These are phyloP conservation scores for Macquaria ambigua DNA, from an alignment of 2,113 vertebrate genomes.

Conservation along the genomic window DNA sequence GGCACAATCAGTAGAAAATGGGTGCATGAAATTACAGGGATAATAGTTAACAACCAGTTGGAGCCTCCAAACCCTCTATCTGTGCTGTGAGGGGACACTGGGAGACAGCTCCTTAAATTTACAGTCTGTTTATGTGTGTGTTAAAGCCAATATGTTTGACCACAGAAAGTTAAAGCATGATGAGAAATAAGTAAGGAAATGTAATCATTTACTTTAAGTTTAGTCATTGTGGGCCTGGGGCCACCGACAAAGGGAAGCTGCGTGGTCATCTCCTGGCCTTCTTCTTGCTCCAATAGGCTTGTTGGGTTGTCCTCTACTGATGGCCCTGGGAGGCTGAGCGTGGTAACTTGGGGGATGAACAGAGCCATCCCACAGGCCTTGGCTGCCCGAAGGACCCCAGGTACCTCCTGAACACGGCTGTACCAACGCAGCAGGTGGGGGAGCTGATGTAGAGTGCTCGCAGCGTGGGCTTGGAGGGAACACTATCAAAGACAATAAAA, in stretches of 20 bases:
- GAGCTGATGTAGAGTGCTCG: constrained; percentile 79
- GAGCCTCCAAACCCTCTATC: constrained; percentile 51
- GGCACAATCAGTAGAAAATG: constrained; percentile 57
- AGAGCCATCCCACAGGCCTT: constrained; percentile 88
- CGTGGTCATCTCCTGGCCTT: constrained; percentile 66
- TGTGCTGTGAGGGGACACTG: constrained; percentile 27
- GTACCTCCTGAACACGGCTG: constrained; percentile 90
- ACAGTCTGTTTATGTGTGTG: background rate
- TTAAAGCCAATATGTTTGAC: constrained; percentile 29
- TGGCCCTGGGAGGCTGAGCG: constrained; percentile 9
- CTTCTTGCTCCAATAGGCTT: constrained; percentile 61
- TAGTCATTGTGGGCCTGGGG: constrained; percentile 95
- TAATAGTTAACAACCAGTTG: constrained; percentile 68
- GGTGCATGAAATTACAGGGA: constrained; percentile 64
- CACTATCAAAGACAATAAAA: constrained; percentile 76
- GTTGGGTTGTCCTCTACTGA: background rate
- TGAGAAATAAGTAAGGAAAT: constrained; percentile 39
- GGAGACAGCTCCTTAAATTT: constrained; percentile 5
- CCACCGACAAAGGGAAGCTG: constrained; percentile 90
- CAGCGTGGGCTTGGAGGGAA: constrained; percentile 81
- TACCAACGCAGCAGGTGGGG: constrained; percentile 92
- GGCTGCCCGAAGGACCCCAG: constrained; percentile 87
- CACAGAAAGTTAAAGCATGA: constrained; percentile 21
- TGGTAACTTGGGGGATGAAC: constrained; percentile 70
- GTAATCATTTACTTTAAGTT: constrained; percentile 90